Conservation (phyloP, 2,113 vertebrate genomes). For the Notarius lentiginosus region DNA sequence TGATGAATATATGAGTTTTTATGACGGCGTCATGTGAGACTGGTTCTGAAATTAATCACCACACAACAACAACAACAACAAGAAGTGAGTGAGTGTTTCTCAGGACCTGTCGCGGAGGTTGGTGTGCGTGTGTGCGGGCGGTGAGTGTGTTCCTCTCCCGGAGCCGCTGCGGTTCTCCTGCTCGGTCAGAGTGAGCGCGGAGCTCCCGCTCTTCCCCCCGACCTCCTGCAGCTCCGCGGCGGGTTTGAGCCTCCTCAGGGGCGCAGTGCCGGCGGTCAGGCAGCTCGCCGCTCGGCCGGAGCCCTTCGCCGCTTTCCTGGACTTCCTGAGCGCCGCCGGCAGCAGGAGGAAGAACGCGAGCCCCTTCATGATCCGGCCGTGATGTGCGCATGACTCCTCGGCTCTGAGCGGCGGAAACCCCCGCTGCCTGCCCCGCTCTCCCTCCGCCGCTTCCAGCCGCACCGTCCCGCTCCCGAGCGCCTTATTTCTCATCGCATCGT, state of each 20-base stretch:
- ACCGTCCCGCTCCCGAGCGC: slow-evolving; percentile 51
- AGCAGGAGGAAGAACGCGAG: slow-evolving; percentile 87
- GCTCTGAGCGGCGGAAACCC: neutral
- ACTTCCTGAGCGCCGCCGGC: slow-evolving; percentile 88
- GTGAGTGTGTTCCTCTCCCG: neutral
- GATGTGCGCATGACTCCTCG: slow-evolving; percentile 70
- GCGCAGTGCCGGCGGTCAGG: slow-evolving; percentile 80
- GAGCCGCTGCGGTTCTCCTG: slow-evolving; percentile 66
- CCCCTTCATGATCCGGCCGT: slow-evolving; percentile 94
- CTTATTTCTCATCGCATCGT: slow-evolving; percentile 25
- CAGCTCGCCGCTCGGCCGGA: slow-evolving; percentile 75
- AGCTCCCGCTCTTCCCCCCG: slow-evolving; percentile 73
- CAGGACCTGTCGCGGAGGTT: slow-evolving; percentile 3
- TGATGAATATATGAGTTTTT: neutral
- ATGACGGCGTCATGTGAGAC: neutral
- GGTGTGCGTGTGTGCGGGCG: neutral
- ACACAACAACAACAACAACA: neutral
- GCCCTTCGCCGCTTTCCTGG: slow-evolving; percentile 77
- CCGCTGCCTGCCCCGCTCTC: neutral
- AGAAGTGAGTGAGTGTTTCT: neutral
- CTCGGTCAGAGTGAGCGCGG: slow-evolving; percentile 70
- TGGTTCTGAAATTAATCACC: neutral
- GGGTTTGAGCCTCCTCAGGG: slow-evolving; percentile 83
- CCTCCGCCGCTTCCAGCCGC: slow-evolving; percentile 41
- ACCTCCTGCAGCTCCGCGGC: slow-evolving; percentile 78